Conservation (phyloP, 2,113 vertebrate species). For the Megaceryle maxima region DNA sequence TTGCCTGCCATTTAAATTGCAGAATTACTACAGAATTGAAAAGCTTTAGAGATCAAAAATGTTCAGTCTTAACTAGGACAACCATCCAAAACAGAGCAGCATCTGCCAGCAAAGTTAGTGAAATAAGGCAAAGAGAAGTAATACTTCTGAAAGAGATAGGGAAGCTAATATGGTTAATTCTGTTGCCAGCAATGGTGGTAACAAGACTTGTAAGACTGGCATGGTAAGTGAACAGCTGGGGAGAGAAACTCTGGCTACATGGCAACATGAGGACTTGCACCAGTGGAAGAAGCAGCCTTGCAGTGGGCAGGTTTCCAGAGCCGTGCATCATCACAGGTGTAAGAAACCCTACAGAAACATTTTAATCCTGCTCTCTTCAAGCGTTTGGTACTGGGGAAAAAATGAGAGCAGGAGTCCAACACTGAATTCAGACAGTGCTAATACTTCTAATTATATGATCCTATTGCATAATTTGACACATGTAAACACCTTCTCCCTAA, state of each 20-base stretch:
- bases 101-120: not conserved
- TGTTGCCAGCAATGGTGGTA: not conserved
- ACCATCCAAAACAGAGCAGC: not conserved
- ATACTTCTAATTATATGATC: not conserved
- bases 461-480: accelerated
- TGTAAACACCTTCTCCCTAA: not conserved
- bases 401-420: not conserved
- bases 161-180: not conserved
- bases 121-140: not conserved
- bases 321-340: accelerated
- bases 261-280: not conserved
- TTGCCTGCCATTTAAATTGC: constrained; percentile 9
- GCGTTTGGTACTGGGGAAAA: not conserved
- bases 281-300: not conserved
- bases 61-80: not conserved
- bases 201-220: not conserved
- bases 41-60: not conserved
- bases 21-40: not conserved
- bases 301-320: not conserved
- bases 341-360: accelerated
- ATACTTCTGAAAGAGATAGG: not conserved
- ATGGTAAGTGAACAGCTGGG: not conserved
- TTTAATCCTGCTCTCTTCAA: not conserved
- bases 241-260: not conserved
- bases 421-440: not conserved